Base-by-base conservation (phyloP, 2,113 vertebrate species). In the Lasiurus cinereus region DNA sequence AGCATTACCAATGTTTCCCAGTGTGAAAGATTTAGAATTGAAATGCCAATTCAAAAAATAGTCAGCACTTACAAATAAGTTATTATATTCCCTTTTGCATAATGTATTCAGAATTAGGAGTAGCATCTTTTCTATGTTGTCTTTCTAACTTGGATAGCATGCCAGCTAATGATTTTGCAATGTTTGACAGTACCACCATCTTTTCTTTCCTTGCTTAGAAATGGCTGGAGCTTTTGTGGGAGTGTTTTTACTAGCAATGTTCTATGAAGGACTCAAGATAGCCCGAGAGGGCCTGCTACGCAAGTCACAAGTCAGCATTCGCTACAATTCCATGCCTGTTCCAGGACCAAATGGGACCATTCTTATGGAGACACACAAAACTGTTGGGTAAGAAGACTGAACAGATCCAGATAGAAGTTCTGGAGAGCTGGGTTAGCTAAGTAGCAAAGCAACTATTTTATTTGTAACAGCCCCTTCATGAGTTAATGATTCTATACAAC, bases 271-370 rank as follows among this genome's bases (percentile, higher is more conserved):
- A 15, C 98, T 99, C 95, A 99, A 99, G 98, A 99, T 99, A 21
- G 99, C 99, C 21, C 98, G 99, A 0, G 99, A 99, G 96, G 96
- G 98, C 85, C 98, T 99, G 95, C 98, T 99, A 74, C 98, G 99
- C 0, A 99, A 99, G 96, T 99, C 99, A 76, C 99, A 99, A 95
- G 99, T 99, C 97, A 99, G 99, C 97, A 99, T 99, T 85, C 99
- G 99, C 90, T 99, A 99, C 97, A 99, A 99, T 98, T 99, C 99
- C 95, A 99, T 99, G 99, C 99, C 99, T 2, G 98, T 99, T 39
- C 99, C 99, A 0, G 99, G 99, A 46, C 97, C 98, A 59, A 99
- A 99, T 0, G 99, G 99, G 83, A 99, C 99, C 14, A 98, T 99
- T 62, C 96, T 99, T 76, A 99, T 99, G 99, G 99, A 99, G 97